phyloP scores from a whole-genome alignment of 2,888 invertebrate species.

The Melieria picta region DNA sequence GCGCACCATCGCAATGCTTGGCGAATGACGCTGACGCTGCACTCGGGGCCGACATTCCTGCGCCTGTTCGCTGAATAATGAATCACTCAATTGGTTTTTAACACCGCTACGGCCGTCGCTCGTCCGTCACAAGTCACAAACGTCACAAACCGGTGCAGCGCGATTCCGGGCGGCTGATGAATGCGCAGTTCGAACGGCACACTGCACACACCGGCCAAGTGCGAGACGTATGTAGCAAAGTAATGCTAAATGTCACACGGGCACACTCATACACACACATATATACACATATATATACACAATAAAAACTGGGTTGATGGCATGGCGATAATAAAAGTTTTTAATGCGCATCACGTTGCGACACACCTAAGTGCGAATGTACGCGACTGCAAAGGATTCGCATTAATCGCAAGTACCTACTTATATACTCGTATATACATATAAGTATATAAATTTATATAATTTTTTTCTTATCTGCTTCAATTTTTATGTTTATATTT shows the following conservation, averaged over 20 bases:
- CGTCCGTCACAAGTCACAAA: too few species aligned
- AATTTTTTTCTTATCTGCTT: too few species aligned
- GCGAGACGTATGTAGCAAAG: too few species aligned
- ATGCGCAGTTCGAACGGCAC: too few species aligned
- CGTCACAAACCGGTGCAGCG: too few species aligned
- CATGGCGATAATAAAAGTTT: conserved; percentile 17
- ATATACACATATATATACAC: too few species aligned
- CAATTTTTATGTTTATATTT: too few species aligned
- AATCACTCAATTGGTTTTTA: conserved; percentile 48
- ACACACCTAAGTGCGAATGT: background rate
- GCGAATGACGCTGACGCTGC: background rate
- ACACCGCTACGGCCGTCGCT: conserved; percentile 42
- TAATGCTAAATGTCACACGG: too few species aligned
- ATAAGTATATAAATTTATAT: too few species aligned
- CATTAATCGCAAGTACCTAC: background rate
- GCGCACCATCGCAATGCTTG: too few species aligned
- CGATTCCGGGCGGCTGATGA: too few species aligned
- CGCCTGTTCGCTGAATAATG: conserved; percentile 39
- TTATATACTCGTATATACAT: background rate
- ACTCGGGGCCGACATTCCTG: background rate
- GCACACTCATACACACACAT: background rate
- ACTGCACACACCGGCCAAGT: too few species aligned
- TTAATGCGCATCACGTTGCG: conserved; percentile 23
- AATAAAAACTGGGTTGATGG: conserved; percentile 16
- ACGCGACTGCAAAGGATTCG: background rate